phyloP scores from a whole-genome alignment of 2,888 invertebrate genomes.

The Ectropis crepuscularia region DNA sequence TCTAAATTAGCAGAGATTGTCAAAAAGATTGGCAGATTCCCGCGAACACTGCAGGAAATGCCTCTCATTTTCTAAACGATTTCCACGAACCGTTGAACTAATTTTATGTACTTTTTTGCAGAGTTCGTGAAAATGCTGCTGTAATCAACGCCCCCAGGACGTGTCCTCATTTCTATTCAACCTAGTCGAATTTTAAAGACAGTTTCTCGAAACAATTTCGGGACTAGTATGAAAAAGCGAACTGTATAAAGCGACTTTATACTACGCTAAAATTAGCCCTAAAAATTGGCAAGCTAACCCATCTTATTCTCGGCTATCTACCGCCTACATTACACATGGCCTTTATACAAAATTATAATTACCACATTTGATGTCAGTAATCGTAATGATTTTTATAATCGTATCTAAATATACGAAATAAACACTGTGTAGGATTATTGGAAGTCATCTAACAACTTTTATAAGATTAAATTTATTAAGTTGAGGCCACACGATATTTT shows the following conservation, averaged over 20 bases:
- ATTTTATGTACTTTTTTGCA: conserved; percentile 62
- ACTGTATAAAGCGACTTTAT: conserved; percentile 6
- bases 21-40: conserved; percentile 36
- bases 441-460: no score
- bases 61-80: conserved; percentile 14
- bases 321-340: conserved; percentile 9
- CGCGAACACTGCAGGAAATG: conserved; percentile 24
- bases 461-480: no score
- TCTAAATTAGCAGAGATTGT: conserved; percentile 28
- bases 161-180: conserved; percentile 59
- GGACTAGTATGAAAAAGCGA: neutral
- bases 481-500: no score
- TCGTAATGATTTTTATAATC: neutral
- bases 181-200: conserved; percentile 28
- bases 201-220: conserved; percentile 14
- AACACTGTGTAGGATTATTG: no score
- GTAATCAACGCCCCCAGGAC: conserved; percentile 69
- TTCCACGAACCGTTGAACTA: conserved; percentile 23
- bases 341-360: conserved; percentile 11
- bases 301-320: conserved; percentile 6
- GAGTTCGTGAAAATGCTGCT: conserved; percentile 86
- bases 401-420: no score
- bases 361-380: neutral
- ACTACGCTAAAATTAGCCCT: conserved; percentile 6
- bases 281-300: conserved; percentile 15